These are phyloP conservation scores for Podarcis cretensis DNA, from an alignment of 2,113 vertebrate species.

Conservation along the genomic window DNA sequence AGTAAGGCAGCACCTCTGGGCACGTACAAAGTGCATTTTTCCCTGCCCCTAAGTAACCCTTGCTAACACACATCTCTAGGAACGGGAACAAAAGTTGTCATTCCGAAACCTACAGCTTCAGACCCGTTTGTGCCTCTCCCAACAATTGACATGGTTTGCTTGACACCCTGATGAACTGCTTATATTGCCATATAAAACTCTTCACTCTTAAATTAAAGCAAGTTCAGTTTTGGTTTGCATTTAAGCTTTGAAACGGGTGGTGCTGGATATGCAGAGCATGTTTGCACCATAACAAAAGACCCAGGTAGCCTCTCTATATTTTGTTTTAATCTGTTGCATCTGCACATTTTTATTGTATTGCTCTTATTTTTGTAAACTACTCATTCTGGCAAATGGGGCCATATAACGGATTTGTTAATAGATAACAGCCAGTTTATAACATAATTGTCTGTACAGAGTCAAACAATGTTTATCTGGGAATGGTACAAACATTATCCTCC, in stretches of 20 bases:
- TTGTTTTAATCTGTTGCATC: too few relatives aligned
- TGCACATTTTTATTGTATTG: too few relatives aligned
- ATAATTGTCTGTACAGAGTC: background rate
- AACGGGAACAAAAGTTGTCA: background rate
- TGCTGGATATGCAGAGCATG: background rate
- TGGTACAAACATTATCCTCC: background rate
- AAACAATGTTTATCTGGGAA: too few relatives aligned
- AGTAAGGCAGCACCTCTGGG: background rate
- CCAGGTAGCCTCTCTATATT: too few relatives aligned
- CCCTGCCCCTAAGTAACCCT: background rate
- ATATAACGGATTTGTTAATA: background rate
- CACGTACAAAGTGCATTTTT: background rate
- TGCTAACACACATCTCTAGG: background rate
- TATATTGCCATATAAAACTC: background rate
- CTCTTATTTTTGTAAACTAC: too few relatives aligned
- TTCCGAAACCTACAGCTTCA: background rate
- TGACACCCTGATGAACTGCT: background rate
- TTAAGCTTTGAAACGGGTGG: background rate
- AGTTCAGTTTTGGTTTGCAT: background rate
- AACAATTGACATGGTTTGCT: background rate
- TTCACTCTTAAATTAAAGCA: background rate
- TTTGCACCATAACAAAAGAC: background rate
- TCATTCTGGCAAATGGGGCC: too few relatives aligned
- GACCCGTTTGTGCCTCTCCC: background rate
- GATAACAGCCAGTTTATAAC: background rate